Percentiles rank a stretch among this genome's conserved stretches.
phyloP scores from a whole-genome alignment of 2,113 vertebrate species.

The Anhinga rufa region DNA sequence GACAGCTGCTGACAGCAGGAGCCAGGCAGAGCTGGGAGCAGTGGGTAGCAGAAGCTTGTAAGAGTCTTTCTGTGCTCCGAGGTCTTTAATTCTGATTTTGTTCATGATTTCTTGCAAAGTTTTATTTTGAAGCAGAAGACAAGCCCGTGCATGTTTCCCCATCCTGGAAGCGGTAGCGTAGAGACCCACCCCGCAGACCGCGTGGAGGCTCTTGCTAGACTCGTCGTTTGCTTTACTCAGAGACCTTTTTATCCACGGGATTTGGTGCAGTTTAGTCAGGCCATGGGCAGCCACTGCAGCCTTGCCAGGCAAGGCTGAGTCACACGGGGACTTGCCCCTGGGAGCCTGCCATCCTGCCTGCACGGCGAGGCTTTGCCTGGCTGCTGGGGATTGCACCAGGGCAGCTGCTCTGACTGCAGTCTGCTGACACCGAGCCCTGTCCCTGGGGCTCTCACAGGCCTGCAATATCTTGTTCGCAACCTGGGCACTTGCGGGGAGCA shows the following conservation, averaged over 20 bases:
- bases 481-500: not conserved
- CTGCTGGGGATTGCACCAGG: not conserved
- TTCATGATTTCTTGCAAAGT: not conserved
- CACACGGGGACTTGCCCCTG: rapidly evolving
- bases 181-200: not conserved
- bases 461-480: not conserved
- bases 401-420: not conserved
- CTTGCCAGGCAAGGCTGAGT: not conserved
- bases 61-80: not conserved
- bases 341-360: not conserved
- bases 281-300: not conserved
- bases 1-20: not conserved
- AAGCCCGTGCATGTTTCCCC: not conserved
- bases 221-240: too few species aligned
- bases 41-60: not conserved
- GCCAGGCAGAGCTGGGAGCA: not conserved
- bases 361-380: not conserved
- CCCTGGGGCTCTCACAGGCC: not conserved
- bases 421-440: not conserved
- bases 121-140: not conserved
- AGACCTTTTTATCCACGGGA: not conserved
- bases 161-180: not conserved
- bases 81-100: not conserved
- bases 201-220: not conserved
- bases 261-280: not conserved